Base-by-base conservation (phyloP, 2,888 invertebrate species). In the Caradrina kadenii region DNA sequence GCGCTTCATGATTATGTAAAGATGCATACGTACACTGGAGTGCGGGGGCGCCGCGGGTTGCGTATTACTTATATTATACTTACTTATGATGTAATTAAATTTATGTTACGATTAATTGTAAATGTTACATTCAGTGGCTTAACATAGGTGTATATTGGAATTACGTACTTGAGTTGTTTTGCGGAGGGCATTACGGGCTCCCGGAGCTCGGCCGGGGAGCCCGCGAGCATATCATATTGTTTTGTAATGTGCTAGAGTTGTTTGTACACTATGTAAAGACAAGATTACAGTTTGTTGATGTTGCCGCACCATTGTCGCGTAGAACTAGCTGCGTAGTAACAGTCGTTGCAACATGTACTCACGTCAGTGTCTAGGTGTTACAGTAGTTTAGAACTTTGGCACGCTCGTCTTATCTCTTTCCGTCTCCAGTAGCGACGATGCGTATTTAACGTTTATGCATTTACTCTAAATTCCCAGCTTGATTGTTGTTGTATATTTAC, bases 311-410 rank as follows among this genome's bases (percentile, higher is more conserved):
- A 88, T 75, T 86, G 89, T 91, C 90, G 90, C 88, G 91, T 93
- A 93, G 93, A 90, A 87, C 85, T 94, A 93, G 94, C 88, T 88
- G 88, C 89, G 90, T 94, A 94, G 93, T 87, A 78, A 84, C 91
- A 87, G 90, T 87, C 81, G 88, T 88, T 85, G 86, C 88, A 85
- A 89, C 84, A 80, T 87, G 89, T 90, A 89, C 83, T 80, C 93
- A 90, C 91, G 84, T 93, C 91, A 86, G 87, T 92, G 92, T 93
- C 82, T 94, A 94, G 93, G 84, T 93, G 92, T 95, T 93, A 83
- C 89, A 78, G 91, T 95, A 94, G 94, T 85, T 88, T 93, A 91
- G 91, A 75, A 73, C 78, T 81, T 80, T 76, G 81, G 81, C 79
- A 81, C 81, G 81, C 82, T 85, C 83, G 79, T 86, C 86, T 86